Percentiles rank a stretch among this genome's conserved stretches.
Conservation (phyloP, 2,797 vertebrate genomes). For the Argyrosomus regius region DNA sequence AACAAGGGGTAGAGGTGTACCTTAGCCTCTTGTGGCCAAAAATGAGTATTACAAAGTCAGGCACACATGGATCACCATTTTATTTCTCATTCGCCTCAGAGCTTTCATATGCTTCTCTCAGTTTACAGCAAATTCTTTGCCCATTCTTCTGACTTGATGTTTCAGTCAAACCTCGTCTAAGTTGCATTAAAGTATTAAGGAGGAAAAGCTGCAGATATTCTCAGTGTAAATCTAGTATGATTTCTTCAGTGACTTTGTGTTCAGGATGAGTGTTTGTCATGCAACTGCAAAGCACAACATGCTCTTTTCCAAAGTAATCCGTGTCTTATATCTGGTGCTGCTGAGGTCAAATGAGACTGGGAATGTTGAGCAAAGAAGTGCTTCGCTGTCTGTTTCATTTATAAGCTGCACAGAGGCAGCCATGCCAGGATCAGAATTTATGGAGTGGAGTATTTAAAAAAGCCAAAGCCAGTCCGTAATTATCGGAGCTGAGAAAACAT, state of each 20-base stretch:
- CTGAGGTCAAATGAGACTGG: constrained; percentile 30
- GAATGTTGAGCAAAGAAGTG: constrained; percentile 16
- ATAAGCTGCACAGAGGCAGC: constrained; percentile 18
- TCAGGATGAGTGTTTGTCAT: constrained; percentile 21
- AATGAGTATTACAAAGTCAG: too few relatives aligned
- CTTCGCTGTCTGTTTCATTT: constrained; percentile 46
- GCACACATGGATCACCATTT: too few relatives aligned
- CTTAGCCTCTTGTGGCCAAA: too few relatives aligned
- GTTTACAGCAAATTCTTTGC: constrained; percentile 21
- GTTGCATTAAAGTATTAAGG: background rate
- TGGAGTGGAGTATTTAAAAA: constrained; percentile 18
- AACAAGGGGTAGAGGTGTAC: too few relatives aligned
- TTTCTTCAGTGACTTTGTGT: constrained; percentile 38
- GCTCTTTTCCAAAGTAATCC: constrained; percentile 39
- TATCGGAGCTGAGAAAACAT: background rate
- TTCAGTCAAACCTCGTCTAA: background rate
- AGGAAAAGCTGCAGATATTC: constrained; percentile 21
- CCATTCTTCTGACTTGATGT: background rate
- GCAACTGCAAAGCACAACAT: constrained; percentile 10
- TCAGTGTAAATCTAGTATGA: constrained; percentile 27
- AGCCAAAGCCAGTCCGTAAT: background rate
- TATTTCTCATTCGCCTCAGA: too few relatives aligned
- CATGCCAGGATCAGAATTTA: background rate
- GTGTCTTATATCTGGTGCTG: constrained; percentile 1
- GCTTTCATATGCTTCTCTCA: too few relatives aligned